These are phyloP conservation scores for Chrysina gloriosa DNA, from an alignment of 2,888 invertebrate genomes.

Conservation along the genomic window DNA sequence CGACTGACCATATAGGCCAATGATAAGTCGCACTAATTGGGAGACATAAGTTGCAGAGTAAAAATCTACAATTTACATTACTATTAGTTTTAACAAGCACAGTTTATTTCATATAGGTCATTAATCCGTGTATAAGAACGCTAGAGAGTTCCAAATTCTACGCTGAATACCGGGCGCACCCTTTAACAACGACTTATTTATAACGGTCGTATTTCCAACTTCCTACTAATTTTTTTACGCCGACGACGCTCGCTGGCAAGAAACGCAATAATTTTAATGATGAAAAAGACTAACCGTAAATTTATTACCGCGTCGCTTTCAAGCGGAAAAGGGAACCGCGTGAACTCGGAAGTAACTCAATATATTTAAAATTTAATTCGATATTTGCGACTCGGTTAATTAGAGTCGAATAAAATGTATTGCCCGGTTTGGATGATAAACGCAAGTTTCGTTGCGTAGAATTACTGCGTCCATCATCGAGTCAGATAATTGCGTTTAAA, in stretches of 20 bases:
- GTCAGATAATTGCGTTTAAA: too few species aligned
- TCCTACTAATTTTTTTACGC: constrained; percentile 2
- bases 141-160: neutral
- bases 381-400: neutral
- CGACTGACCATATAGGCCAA: too few species aligned
- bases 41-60: too few species aligned
- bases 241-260: neutral
- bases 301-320: neutral
- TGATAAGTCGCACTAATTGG: too few species aligned
- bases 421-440: too few species aligned
- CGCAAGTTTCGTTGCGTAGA: too few species aligned
- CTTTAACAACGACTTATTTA: neutral
- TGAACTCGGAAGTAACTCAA: neutral
- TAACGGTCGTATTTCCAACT: constrained; percentile 26
- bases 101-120: too few species aligned
- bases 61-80: too few species aligned
- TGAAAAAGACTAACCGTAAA: neutral
- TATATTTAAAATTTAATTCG: neutral
- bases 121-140: neutral
- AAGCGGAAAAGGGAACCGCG: neutral
- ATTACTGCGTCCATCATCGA: too few species aligned
- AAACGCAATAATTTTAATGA: constrained; percentile 11
- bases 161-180: neutral
- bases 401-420: too few species aligned
- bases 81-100: too few species aligned